Conservation (phyloP, 2,113 vertebrate genomes). For the Colius striatus region DNA sequence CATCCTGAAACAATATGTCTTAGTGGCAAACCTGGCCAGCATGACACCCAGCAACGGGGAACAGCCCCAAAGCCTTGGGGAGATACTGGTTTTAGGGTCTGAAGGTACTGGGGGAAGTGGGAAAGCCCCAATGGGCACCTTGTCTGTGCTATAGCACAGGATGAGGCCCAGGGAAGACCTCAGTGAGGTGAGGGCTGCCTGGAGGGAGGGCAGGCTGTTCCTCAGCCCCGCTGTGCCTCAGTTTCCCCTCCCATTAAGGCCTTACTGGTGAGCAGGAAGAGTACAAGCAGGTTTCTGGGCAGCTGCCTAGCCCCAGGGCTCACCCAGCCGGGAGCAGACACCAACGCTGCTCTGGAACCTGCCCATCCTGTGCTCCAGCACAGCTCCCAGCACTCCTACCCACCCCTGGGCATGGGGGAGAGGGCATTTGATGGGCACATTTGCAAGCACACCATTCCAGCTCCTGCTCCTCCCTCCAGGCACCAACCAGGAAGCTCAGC, state of each 20-base stretch:
- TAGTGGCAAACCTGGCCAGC: background rate
- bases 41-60: background rate
- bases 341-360: background rate
- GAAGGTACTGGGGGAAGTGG: rapidly evolving
- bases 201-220: background rate
- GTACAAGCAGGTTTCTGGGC: background rate
- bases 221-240: background rate
- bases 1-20: background rate
- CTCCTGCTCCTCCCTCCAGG: background rate
- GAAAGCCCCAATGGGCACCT: no score
- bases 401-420: background rate
- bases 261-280: background rate
- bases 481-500: background rate
- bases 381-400: background rate
- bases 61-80: background rate
- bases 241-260: background rate
- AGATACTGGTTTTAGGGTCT: rapidly evolving
- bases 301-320: background rate
- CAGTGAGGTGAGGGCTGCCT: background rate
- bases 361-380: background rate
- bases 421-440: rapidly evolving
- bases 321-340: background rate
- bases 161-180: background rate
- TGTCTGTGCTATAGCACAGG: background rate
- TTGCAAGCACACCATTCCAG: background rate